phyloP scores from a whole-genome alignment of 2,888 invertebrate genomes.

The Hydrotaea cyrtoneurina region DNA sequence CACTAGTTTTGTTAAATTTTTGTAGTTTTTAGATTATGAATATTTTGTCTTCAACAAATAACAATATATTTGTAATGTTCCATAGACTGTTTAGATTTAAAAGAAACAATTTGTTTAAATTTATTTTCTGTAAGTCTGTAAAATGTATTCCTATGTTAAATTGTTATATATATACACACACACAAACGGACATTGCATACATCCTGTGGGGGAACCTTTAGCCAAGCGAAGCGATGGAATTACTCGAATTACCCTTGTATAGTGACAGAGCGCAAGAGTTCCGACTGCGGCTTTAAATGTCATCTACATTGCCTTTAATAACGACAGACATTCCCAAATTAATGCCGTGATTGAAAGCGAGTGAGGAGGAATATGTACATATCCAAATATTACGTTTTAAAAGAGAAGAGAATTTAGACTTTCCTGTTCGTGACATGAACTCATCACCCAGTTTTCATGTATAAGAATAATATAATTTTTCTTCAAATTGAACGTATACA shows the following conservation, averaged over 20 bases:
- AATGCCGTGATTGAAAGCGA: constrained; percentile 23
- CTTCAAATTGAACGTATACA: not conserved
- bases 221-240: not conserved
- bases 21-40: constrained; percentile 9
- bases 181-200: not conserved
- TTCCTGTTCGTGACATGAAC: not conserved
- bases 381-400: not conserved
- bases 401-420: not conserved
- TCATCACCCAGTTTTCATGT: not conserved
- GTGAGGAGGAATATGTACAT: not conserved
- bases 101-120: not conserved
- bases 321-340: not conserved
- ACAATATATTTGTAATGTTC: not conserved
- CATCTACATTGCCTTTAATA: not conserved
- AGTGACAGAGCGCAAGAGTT: not conserved
- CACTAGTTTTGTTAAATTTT: too few species aligned
- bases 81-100: constrained; percentile 27
- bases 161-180: constrained; percentile 12
- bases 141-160: constrained; percentile 15
- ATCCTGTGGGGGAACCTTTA: not conserved
- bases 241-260: not conserved
- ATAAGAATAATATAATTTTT: not conserved
- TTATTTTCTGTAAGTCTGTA: constrained; percentile 23
- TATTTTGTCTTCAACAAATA: not conserved
- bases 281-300: not conserved